These are phyloP conservation scores for Epinephelus cyanopodus DNA, from an alignment of 2,113 vertebrate species.

Conservation along the genomic window DNA sequence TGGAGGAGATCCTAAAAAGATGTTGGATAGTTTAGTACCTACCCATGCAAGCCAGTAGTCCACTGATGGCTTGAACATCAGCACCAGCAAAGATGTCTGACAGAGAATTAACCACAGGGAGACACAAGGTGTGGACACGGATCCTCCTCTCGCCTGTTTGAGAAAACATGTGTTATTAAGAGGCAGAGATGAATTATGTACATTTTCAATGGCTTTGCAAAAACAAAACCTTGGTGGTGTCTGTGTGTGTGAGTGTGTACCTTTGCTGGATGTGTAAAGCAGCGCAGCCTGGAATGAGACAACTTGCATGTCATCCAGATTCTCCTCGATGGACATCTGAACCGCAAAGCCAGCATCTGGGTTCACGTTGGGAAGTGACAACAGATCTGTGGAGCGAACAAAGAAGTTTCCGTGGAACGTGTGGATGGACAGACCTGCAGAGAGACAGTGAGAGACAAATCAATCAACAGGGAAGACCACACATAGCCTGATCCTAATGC, in stretches of 20 bases:
- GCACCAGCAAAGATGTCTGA: slow-evolving; percentile 95
- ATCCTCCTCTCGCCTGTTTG: slow-evolving; percentile 93
- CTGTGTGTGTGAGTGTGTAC: slow-evolving; percentile 70
- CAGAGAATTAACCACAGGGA: slow-evolving; percentile 93
- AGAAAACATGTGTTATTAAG: background rate
- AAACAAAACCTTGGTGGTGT: background rate
- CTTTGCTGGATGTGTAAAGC: slow-evolving; percentile 98
- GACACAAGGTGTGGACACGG: slow-evolving; percentile 96
- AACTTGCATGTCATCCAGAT: slow-evolving; percentile 91
- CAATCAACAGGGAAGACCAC: background rate
- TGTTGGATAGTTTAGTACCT: slow-evolving; percentile 50
- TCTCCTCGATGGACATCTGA: slow-evolving; percentile 98
- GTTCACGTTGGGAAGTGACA: slow-evolving; percentile 96
- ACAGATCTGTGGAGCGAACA: slow-evolving; percentile 94
- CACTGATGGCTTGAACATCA: slow-evolving; percentile 94
- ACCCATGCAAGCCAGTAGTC: slow-evolving; percentile 98
- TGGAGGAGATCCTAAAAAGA: background rate
- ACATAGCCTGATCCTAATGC: background rate
- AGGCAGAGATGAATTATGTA: fast-evolving
- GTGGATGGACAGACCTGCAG: slow-evolving; percentile 95
- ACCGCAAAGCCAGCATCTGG: slow-evolving; percentile 97
- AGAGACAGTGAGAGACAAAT: background rate
- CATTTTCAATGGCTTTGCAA: background rate
- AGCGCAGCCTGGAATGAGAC: slow-evolving; percentile 98
- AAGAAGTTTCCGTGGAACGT: slow-evolving; percentile 99